Evolutionary conservation across 2,888 invertebrate genomes (phyloP).

Genomic region (Diarsia dahlii): DNA sequence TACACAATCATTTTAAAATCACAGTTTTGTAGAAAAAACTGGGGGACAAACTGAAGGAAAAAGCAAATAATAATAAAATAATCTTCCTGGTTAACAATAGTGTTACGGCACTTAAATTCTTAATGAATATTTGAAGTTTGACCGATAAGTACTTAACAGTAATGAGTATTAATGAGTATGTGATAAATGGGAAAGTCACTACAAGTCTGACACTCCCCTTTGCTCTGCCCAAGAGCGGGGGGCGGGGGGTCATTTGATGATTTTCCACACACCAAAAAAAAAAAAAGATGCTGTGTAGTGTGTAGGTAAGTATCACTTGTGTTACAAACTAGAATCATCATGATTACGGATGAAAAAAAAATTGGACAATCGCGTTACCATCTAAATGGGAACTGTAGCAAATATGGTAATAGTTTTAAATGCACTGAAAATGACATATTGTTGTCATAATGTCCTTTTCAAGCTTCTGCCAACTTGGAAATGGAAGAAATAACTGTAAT

Average conservation of each 20-base stretch:
- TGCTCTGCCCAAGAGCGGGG: too few relatives aligned
- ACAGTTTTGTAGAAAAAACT: background rate
- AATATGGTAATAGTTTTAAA: constrained; percentile 10
- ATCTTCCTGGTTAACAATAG: background rate
- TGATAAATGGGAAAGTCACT: background rate
- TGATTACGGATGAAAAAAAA: background rate
- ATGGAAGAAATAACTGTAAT: background rate
- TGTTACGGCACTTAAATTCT: background rate
- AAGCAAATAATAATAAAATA: background rate
- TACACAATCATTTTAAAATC: background rate
- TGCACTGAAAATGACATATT: constrained; percentile 9
- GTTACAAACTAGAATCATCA: background rate
- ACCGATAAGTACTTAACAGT: background rate
- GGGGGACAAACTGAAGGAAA: background rate
- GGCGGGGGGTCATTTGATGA: too few relatives aligned
- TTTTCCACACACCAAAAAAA: too few relatives aligned
- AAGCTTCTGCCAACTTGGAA: background rate
- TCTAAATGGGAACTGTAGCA: background rate
- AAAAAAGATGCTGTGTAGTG: background rate
- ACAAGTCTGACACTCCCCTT: too few relatives aligned
- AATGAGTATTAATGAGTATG: background rate
- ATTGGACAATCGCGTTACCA: background rate
- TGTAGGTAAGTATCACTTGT: background rate
- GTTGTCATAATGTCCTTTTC: constrained; percentile 1
- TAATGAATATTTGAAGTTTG: background rate